Evolutionary conservation across 2,797 vertebrate genomes (phyloP).

Genomic region (Tangara arthus): DNA sequence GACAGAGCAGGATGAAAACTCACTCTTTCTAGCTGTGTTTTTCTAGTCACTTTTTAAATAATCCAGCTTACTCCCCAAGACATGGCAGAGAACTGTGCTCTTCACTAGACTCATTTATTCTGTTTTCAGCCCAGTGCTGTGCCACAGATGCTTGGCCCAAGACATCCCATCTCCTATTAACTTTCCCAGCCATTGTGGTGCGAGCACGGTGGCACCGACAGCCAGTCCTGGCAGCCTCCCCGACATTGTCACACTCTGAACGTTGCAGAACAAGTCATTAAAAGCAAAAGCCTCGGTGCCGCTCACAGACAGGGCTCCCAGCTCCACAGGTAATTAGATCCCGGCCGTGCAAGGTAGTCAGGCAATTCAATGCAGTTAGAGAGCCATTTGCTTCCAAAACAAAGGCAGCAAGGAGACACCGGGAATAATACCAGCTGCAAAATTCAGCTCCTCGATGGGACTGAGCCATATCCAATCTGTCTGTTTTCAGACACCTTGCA

Average conservation of each 20-base stretch:
- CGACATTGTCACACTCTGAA: conserved; percentile 10
- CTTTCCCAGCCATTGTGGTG: background rate
- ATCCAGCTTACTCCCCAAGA: background rate
- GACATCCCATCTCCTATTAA: background rate
- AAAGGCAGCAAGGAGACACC: background rate
- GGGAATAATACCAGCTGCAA: background rate
- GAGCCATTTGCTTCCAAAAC: conserved; percentile 46
- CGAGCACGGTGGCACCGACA: background rate
- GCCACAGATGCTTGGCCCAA: background rate
- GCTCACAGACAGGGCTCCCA: background rate
- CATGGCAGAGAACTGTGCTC: background rate
- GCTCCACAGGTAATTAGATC: conserved; percentile 59
- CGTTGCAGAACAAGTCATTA: background rate
- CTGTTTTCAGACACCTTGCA: background rate
- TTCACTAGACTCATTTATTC: background rate
- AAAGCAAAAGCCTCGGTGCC: conserved; percentile 20
- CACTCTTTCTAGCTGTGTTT: background rate
- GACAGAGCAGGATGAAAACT: background rate
- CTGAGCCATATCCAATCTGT: background rate
- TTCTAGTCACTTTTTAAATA: background rate
- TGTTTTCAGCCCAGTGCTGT: background rate
- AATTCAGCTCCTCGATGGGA: background rate
- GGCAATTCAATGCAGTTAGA: conserved; percentile 47
- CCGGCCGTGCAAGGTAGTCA: background rate
- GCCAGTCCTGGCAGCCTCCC: conserved; percentile 26